Evolutionary conservation across 2,797 vertebrate species (phyloP), one percentile per base, ranked within the genome.

Genomic region (Gastrophryne carolinensis): DNA sequence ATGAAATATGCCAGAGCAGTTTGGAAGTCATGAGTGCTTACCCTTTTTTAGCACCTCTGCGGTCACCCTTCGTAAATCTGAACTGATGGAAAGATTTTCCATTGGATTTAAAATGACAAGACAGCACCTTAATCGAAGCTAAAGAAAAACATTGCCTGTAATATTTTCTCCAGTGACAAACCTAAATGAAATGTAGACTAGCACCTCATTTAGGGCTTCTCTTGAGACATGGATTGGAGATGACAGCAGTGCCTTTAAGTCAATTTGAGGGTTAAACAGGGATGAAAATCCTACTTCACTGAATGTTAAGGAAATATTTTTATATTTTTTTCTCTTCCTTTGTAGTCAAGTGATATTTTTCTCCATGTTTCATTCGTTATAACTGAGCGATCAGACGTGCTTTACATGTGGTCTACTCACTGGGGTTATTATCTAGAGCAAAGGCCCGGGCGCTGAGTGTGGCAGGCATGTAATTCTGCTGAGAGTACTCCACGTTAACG

Each of bases 291-390:
- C 39, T 78, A 1, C 62, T 80, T 89, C 85, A 81, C 86, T 89
- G 90, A 95, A 90, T 92, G 91, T 97, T 94, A 94, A 95, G 93
- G 91, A 95, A 95, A n/a, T n/a, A n/a, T n/a, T n/a, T n/a, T n/a
- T n/a, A n/a, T n/a, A n/a, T n/a, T 47, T 92, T 94, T 88, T 90
- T 90, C 91, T 90, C 84, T n/a, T n/a, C n/a, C n/a, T 84, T 79
- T 19, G 44, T 21, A 80, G 88, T 89, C 87, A 82, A 89, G 87
- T 97, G 95, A 97, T 96, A 96, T 95, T 96, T 96, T 90, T 93
- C 90, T 91, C 90, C 89, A 83, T 84, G 87, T 90, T 90, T 84
- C 88, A 84, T 92, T 91, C 89, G 90, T 92, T 93, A 87, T 92
- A 92, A 95, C 91, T 90, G 91, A 96, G 90, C 88, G 92, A 96